These are phyloP conservation scores for Eudyptes chrysolophus DNA, from an alignment of 2,113 vertebrate species.

Conservation along the genomic window DNA sequence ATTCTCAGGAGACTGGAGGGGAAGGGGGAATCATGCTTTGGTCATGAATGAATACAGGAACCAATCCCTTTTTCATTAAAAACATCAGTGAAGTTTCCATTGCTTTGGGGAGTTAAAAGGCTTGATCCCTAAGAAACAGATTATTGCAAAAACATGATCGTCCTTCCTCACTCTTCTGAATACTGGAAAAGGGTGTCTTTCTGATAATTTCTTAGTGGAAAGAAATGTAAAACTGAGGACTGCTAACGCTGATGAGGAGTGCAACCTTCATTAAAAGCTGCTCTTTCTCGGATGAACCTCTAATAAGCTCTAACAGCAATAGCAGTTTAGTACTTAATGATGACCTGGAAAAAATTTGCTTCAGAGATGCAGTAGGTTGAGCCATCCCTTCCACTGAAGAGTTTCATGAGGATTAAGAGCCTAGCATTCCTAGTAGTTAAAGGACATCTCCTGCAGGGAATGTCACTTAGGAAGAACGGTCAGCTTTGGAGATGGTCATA, in stretches of 20 bases:
- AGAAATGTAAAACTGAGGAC: not conserved
- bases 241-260: not conserved
- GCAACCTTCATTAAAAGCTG: not conserved
- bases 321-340: not conserved
- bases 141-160: not conserved
- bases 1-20: not conserved
- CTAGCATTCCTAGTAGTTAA: not conserved
- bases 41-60: not conserved
- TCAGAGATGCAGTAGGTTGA: not conserved
- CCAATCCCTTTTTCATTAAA: not conserved
- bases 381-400: not conserved
- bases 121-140: not conserved
- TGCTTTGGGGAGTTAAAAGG: not conserved
- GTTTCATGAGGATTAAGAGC: not conserved
- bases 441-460: not conserved
- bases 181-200: not conserved
- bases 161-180: not conserved
- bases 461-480: not conserved
- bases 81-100: not conserved
- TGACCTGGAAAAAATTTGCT: not conserved
- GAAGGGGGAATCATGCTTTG: not conserved
- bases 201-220: not conserved
- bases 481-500: not conserved
- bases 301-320: not conserved
- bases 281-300: not conserved